These are phyloP conservation scores for Ceratina australensis DNA, from an alignment of 1,140 invertebrate genomes.

Conservation along the genomic window DNA sequence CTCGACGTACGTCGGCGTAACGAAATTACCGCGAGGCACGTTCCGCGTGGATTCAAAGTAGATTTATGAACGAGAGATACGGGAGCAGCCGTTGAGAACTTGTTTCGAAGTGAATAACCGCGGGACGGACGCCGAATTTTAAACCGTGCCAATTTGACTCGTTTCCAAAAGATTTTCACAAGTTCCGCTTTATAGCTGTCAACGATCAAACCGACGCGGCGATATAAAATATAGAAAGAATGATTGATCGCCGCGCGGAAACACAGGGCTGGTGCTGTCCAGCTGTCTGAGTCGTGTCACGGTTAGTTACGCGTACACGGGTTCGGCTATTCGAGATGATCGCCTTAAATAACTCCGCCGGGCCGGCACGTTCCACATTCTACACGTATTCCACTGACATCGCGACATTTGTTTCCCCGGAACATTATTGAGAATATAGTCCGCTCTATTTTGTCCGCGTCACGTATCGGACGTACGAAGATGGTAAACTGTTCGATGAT, in stretches of 20 bases:
- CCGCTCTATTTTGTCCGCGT: no score
- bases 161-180: not conserved
- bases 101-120: conserved; percentile 41
- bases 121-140: not conserved
- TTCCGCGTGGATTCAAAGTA: conserved; percentile 53
- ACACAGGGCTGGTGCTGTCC: conserved; percentile 44
- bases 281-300: conserved; percentile 54
- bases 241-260: conserved; percentile 49
- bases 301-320: conserved; percentile 37
- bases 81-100: conserved; percentile 51
- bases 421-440: no score
- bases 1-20: conserved; percentile 48
- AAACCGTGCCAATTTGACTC: no score
- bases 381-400: no score
- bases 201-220: not conserved
- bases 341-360: conserved; percentile 37
- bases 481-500: no score
- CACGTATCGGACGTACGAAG: no score
- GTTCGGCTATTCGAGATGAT: conserved; percentile 7
- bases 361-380: conserved; percentile 2
- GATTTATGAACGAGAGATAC: conserved; percentile 57
- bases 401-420: no score
- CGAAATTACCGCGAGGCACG: conserved; percentile 57
- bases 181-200: not conserved
- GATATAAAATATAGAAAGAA: not conserved